phyloP scores from a whole-genome alignment of 2,797 vertebrate genomes.

The Tadarida brasiliensis region DNA sequence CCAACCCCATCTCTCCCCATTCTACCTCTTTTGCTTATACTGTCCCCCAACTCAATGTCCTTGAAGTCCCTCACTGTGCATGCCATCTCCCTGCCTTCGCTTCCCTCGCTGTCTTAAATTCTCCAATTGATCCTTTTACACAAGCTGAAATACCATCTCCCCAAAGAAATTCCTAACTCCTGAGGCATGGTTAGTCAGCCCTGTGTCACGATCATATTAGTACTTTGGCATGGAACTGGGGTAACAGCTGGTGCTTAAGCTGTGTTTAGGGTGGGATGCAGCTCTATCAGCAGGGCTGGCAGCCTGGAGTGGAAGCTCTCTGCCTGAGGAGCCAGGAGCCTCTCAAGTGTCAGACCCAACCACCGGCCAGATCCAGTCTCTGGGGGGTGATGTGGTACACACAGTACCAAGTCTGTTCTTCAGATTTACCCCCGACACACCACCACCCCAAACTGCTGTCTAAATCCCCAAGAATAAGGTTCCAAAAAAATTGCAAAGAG shows the following conservation, averaged over 20 bases:
- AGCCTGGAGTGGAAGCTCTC: not conserved
- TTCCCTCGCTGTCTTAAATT: not conserved
- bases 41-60: not conserved
- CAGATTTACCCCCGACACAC: not conserved
- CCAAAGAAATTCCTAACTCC: not conserved
- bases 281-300: not conserved
- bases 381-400: not conserved
- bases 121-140: not conserved
- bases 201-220: not conserved
- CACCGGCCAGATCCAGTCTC: not conserved
- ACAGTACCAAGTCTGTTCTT: not conserved
- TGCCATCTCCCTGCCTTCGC: not conserved
- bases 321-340: not conserved
- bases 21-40: not conserved
- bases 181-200: not conserved
- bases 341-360: not conserved
- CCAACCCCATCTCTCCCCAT: not conserved
- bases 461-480: not conserved
- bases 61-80: not conserved
- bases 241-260: not conserved
- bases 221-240: not conserved
- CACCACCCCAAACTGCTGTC: not conserved
- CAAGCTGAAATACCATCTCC: not conserved
- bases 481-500: not conserved
- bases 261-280: not conserved